phyloP scores from a whole-genome alignment of 2,113 vertebrate genomes.

The Polypterus senegalus region DNA sequence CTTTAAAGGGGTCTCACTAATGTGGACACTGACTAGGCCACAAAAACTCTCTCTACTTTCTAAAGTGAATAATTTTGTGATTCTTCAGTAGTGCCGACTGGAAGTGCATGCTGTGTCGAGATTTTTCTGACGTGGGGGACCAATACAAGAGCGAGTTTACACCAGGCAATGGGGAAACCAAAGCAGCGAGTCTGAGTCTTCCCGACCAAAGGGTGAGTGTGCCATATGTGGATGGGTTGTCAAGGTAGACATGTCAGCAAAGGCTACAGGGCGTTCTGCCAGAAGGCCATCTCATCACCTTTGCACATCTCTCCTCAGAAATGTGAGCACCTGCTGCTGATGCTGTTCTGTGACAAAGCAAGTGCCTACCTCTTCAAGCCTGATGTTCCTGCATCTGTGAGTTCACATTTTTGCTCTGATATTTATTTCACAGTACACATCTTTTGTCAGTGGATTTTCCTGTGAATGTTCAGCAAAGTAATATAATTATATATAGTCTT shows the following conservation, averaged over 20 bases:
- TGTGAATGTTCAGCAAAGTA: too few species aligned
- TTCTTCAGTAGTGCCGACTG: constrained; percentile 16
- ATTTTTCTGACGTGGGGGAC: constrained; percentile 21
- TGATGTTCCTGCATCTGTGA: constrained; percentile 16
- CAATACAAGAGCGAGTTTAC: constrained; percentile 14
- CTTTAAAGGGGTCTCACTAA: too few species aligned
- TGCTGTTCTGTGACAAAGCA: constrained; percentile 24
- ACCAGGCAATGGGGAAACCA: constrained; percentile 7
- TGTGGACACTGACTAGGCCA: too few species aligned
- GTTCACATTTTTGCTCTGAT: too few species aligned
- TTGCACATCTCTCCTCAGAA: constrained; percentile 24
- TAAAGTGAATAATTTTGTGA: too few species aligned
- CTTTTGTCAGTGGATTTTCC: too few species aligned
- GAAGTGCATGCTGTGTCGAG: constrained; percentile 30
- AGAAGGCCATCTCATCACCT: too few species aligned
- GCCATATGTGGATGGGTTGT: too few species aligned
- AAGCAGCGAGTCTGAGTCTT: constrained; percentile 22
- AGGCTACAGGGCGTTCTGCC: background rate
- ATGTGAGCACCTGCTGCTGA: constrained; percentile 32
- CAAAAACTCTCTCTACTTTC: too few species aligned
- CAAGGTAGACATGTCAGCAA: background rate
- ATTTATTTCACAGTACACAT: too few species aligned
- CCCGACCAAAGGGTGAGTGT: constrained; percentile 32
- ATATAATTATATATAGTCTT: too few species aligned
- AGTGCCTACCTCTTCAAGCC: constrained; percentile 14